A percentile compares a stretch with the other conserved stretches of the same genome.
Conservation (phyloP, 1,140 invertebrate genomes). For the Eriosoma lanigerum region DNA sequence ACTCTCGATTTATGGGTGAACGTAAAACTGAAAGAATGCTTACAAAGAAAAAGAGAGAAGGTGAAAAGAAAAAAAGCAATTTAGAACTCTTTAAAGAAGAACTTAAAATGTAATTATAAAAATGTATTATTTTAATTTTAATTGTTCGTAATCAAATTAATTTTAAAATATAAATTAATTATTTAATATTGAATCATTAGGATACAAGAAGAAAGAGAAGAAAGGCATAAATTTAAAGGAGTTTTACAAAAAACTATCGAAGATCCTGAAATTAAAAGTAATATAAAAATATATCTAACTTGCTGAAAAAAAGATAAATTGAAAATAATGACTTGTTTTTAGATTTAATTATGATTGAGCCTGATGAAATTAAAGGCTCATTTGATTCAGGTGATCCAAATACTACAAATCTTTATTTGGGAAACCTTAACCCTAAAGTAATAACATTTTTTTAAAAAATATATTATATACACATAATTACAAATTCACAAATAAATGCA, state of each 20-base stretch:
- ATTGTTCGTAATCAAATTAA: slow-evolving; percentile 41
- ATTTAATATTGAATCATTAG: slow-evolving; percentile 59
- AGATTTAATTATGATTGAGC: slow-evolving; percentile 45
- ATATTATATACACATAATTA: neutral
- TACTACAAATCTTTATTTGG: slow-evolving; percentile 97
- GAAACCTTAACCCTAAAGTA: slow-evolving; percentile 95
- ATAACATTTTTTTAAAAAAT: slow-evolving; percentile 22
- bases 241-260: slow-evolving; percentile 61
- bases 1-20: slow-evolving; percentile 58
- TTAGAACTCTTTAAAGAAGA: slow-evolving; percentile 96
- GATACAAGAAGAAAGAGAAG: slow-evolving; percentile 96
- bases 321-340: slow-evolving; percentile 25
- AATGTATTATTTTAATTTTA: neutral
- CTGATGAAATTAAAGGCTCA: slow-evolving; percentile 65
- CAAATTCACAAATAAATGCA: too few species aligned
- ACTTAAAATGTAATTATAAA: slow-evolving; percentile 71
- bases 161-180: slow-evolving; percentile 53
- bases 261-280: slow-evolving; percentile 54
- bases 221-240: slow-evolving; percentile 89
- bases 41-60: slow-evolving; percentile 78
- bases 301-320: too few species aligned
- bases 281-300: neutral
- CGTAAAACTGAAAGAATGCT: slow-evolving; percentile 67
- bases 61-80: slow-evolving; percentile 94
- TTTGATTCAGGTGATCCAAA: slow-evolving; percentile 94